phyloP scores from a whole-genome alignment of 2,113 vertebrate species.

The Eclectus roratus region DNA sequence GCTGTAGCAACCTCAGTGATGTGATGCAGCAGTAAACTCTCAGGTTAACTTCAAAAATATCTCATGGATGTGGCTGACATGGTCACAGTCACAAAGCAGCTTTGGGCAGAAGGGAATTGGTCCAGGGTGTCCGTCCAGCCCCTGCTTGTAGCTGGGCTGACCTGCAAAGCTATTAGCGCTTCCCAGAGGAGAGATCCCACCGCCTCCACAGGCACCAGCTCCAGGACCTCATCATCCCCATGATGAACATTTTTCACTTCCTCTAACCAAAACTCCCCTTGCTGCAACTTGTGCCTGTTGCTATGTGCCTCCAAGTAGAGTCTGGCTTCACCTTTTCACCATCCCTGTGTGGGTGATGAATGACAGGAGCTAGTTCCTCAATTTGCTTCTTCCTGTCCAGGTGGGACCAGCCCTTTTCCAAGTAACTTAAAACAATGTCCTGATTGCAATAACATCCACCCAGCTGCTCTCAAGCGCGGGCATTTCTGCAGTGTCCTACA shows the following conservation, averaged over 20 bases:
- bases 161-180: neutral
- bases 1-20: neutral
- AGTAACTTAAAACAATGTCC: neutral
- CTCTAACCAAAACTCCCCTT: neutral
- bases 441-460: neutral
- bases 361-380: neutral
- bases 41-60: neutral
- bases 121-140: neutral
- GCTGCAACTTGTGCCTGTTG: neutral
- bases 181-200: neutral
- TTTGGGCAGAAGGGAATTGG: neutral
- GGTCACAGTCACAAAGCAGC: neutral
- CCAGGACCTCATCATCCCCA: neutral
- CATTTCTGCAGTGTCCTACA: neutral
- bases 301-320: neutral
- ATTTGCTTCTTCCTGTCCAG: neutral
- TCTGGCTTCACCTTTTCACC: neutral
- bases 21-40: neutral
- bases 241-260: neutral
- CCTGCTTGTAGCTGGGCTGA: neutral
- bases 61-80: accelerated
- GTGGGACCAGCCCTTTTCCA: neutral
- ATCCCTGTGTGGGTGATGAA: accelerated
- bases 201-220: accelerated
- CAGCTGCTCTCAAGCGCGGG: neutral